Conservation (phyloP, 1,140 invertebrate species). For the Theocolax elegans region DNA sequence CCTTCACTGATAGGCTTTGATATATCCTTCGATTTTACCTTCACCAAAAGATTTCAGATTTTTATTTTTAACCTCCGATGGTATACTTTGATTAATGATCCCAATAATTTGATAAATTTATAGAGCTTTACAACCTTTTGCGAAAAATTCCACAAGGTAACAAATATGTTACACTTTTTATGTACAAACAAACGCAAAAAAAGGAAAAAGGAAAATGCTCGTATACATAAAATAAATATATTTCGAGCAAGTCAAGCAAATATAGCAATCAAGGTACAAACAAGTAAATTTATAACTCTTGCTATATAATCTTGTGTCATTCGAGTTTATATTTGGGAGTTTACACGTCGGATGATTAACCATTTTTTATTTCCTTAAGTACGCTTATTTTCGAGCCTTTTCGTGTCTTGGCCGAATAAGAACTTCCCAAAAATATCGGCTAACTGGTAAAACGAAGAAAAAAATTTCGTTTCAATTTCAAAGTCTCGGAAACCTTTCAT, state of each 20-base stretch:
- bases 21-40: too few relatives aligned
- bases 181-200: too few relatives aligned
- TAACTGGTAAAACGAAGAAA: background rate
- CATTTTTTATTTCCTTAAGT: slow-evolving; percentile 12
- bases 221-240: too few relatives aligned
- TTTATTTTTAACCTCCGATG: too few relatives aligned
- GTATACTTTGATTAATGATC: slow-evolving; percentile 14
- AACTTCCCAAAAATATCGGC: slow-evolving; percentile 5
- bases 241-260: too few relatives aligned
- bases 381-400: slow-evolving; percentile 4
- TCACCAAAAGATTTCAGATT: too few relatives aligned
- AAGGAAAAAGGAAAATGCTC: too few relatives aligned
- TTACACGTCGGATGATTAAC: background rate
- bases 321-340: background rate
- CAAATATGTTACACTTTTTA: too few relatives aligned
- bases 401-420: background rate
- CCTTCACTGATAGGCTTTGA: too few relatives aligned
- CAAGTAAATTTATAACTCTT: background rate
- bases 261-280: too few relatives aligned
- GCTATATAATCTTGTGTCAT: slow-evolving; percentile 13
- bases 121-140: background rate
- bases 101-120: background rate
- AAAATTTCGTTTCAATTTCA: slow-evolving; percentile 27
- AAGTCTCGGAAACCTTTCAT: slow-evolving; percentile 25
- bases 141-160: too few relatives aligned